Conservation (phyloP, 1,140 invertebrate species). For the Drosophila sproati region DNA sequence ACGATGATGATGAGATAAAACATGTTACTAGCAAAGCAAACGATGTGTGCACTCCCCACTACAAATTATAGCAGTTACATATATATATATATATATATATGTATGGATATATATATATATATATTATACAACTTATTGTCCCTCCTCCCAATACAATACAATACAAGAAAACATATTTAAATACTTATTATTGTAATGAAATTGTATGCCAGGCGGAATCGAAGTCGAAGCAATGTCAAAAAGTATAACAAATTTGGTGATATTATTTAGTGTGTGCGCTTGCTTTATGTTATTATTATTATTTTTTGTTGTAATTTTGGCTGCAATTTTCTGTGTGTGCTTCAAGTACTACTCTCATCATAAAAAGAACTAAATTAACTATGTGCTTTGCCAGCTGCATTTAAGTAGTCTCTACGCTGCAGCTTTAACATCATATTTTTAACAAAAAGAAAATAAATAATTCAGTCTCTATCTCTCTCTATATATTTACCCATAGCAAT, state of each 20-base stretch:
- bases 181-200: slow-evolving; percentile 25
- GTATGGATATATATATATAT: slow-evolving; percentile 18
- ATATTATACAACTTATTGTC: slow-evolving; percentile 34
- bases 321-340: slow-evolving; percentile 42
- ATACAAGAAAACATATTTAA: slow-evolving; percentile 23
- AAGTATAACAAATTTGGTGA: slow-evolving; percentile 68
- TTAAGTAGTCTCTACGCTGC: slow-evolving; percentile 42
- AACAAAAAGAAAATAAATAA: slow-evolving; percentile 2
- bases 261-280: slow-evolving; percentile 82
- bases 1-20: slow-evolving; percentile 1
- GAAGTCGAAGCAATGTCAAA: slow-evolving; percentile 40
- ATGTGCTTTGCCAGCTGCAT: slow-evolving; percentile 47
- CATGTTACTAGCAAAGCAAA: slow-evolving; percentile 51
- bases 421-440: slow-evolving; percentile 28
- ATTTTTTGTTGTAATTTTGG: slow-evolving; percentile 27
- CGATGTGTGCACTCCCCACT: slow-evolving; percentile 29
- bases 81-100: slow-evolving; percentile 14
- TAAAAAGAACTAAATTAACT: slow-evolving; percentile 18
- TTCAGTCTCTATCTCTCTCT: slow-evolving; percentile 22
- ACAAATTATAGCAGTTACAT: slow-evolving; percentile 51
- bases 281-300: slow-evolving; percentile 56
- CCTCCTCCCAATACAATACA: slow-evolving; percentile 30
- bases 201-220: slow-evolving; percentile 19
- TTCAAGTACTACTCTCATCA: slow-evolving; percentile 45
- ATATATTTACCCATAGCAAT: slow-evolving; percentile 8